Conservation (phyloP, 2,113 vertebrate species). For the Phalacrocorax brasilianus region DNA sequence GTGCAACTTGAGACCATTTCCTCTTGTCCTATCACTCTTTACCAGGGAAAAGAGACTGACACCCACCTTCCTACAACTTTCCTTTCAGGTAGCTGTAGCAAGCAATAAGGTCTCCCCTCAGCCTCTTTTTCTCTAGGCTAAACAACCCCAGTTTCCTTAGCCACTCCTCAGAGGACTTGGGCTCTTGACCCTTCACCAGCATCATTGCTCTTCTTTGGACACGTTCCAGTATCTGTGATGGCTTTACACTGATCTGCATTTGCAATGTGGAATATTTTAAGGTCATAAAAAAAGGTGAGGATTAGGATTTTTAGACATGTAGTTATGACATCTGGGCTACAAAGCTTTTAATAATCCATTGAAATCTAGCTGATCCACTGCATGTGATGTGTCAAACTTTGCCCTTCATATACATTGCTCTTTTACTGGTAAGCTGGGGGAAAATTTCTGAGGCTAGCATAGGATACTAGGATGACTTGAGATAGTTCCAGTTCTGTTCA, state of each 20-base stretch:
- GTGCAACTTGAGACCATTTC: neutral
- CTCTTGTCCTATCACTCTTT: neutral
- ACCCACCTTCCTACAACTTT: neutral
- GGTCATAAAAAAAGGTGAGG: neutral
- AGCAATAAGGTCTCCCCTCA: neutral
- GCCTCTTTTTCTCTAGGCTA: neutral
- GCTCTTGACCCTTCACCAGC: neutral
- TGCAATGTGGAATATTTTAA: neutral
- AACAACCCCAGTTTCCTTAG: neutral
- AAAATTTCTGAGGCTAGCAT: neutral
- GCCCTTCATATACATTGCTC: neutral
- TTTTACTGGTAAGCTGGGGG: neutral
- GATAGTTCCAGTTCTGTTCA: neutral
- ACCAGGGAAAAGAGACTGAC: neutral
- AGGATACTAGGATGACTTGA: neutral
- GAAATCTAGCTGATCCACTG: neutral
- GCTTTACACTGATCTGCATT: neutral
- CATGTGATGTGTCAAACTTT: neutral
- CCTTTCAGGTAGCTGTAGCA: neutral
- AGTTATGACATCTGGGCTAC: neutral
- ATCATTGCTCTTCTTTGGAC: too few species aligned
- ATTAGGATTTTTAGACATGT: neutral
- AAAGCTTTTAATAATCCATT: neutral
- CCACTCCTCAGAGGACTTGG: neutral
- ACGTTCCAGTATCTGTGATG: neutral